phyloP scores from a whole-genome alignment of 2,888 invertebrate species.

The Carterocephalus palaemon region DNA sequence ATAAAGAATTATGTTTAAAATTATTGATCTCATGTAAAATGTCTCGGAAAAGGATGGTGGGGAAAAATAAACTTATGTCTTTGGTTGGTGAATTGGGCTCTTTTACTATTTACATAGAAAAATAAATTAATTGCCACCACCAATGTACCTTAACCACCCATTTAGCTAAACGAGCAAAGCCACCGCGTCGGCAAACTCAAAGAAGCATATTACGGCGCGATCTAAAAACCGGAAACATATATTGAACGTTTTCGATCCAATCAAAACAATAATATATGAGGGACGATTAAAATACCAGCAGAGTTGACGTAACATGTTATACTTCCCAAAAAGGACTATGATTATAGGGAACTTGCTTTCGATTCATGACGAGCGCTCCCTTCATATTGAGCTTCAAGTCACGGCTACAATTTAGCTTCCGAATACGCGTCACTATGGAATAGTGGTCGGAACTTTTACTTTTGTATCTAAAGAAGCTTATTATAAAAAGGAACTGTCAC shows the following conservation, averaged over 20 bases:
- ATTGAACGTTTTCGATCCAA: conserved; percentile 20
- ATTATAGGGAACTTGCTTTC: conserved; percentile 42
- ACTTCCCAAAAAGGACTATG: conserved; percentile 33
- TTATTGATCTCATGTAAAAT: too few relatives aligned
- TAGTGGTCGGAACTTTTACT: conserved; percentile 60
- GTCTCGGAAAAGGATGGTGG: too few relatives aligned
- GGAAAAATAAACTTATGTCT: too few relatives aligned
- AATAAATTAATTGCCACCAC: background rate
- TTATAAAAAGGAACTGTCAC: conserved; percentile 52
- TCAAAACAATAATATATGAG: conserved; percentile 23
- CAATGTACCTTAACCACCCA: background rate
- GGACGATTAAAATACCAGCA: conserved; percentile 22
- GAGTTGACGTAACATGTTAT: conserved; percentile 13
- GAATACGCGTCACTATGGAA: conserved; percentile 55
- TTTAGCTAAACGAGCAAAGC: background rate
- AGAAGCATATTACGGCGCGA: conserved; percentile 9
- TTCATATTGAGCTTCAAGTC: conserved; percentile 50
- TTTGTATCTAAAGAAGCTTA: conserved; percentile 49
- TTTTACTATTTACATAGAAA: too few relatives aligned
- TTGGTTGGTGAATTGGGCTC: too few relatives aligned
- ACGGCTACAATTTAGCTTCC: conserved; percentile 54
- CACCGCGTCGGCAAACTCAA: conserved; percentile 8
- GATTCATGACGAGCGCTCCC: conserved; percentile 45
- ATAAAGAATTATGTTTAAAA: too few relatives aligned
- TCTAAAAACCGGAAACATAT: conserved; percentile 20